Base-by-base conservation (phyloP, 2,888 invertebrate genomes). In the Mechanitis mazaeus region DNA sequence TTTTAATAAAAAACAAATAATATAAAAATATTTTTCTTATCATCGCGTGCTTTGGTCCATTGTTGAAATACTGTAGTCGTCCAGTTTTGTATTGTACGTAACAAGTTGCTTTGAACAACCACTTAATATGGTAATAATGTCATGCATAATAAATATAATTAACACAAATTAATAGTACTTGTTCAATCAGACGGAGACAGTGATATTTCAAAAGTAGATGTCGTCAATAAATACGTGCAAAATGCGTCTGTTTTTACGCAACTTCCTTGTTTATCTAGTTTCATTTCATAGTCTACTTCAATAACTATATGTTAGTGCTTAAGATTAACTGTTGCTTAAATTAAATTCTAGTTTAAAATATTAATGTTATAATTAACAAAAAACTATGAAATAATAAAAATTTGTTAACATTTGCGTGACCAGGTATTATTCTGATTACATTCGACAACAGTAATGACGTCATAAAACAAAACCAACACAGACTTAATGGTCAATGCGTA, bases 401-500 rank as follows among this genome's bases (percentile, higher is more conserved):
- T 64, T 67, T 65, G 66, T 68, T 61, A 58, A 59, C 66, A 69
- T 56, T 68, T 65, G 69, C 69, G 70, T 71, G 69, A 62, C 47
- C 53, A 53, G 68, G 64, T 64, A 67, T 64, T 60, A 56, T 58
- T 64, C 56, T 63, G 63, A 68, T 67, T 68, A 68, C 68, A 64
- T 68, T 64, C 64, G 60, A 55, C 63, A 63, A 64, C 66, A 66
- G 64, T 69, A 68, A 71, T 66, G 63, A 63, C 65, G 46, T 64
- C 69, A 59, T 69, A 69, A 69, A 70, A 61, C 59, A 61, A 66
- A 56, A 59, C 69, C 58, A 33, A 45, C 56, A 61, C 64, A 58
- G 59, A 55, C 50, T 60, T 59, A 53, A 56, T 47, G 20, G n/a
- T 31, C 55, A 63, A 59, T 59, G 45, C 56, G 33, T 54, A 54